Conservation (phyloP, 2,888 invertebrate species). For the Chirona hameri region DNA sequence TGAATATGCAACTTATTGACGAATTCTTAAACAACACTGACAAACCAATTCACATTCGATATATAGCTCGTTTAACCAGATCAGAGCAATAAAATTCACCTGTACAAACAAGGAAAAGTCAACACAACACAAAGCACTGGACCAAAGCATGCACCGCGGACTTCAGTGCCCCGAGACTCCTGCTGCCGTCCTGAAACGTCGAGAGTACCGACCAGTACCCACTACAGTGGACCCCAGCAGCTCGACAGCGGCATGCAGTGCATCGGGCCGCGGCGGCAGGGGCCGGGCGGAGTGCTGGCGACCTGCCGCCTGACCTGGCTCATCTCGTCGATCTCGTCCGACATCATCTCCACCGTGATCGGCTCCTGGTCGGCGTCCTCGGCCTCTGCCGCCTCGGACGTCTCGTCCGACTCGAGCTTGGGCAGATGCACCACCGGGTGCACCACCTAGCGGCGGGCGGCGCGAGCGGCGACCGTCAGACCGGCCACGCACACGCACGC, state of each 20-base stretch:
- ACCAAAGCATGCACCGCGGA: too few relatives aligned
- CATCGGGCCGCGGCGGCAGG: background rate
- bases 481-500: too few relatives aligned
- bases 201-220: background rate
- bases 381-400: background rate
- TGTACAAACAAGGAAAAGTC: too few relatives aligned
- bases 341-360: conserved; percentile 26
- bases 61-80: too few relatives aligned
- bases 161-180: too few relatives aligned
- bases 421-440: conserved; percentile 10
- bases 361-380: background rate
- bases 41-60: too few relatives aligned
- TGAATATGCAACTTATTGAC: too few relatives aligned
- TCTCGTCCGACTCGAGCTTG: conserved; percentile 3
- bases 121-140: too few relatives aligned
- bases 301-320: background rate
- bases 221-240: background rate
- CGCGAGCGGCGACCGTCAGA: background rate
- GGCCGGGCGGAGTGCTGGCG: background rate
- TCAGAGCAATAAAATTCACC: too few relatives aligned
- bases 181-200: too few relatives aligned
- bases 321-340: background rate
- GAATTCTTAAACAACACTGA: too few relatives aligned
- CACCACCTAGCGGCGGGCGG: conserved; percentile 1
- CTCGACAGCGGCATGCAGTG: background rate